A percentile compares a stretch with the other conserved stretches of the same genome.
Conservation (phyloP, 2,888 invertebrate genomes). For the Coelinius sp. region DNA sequence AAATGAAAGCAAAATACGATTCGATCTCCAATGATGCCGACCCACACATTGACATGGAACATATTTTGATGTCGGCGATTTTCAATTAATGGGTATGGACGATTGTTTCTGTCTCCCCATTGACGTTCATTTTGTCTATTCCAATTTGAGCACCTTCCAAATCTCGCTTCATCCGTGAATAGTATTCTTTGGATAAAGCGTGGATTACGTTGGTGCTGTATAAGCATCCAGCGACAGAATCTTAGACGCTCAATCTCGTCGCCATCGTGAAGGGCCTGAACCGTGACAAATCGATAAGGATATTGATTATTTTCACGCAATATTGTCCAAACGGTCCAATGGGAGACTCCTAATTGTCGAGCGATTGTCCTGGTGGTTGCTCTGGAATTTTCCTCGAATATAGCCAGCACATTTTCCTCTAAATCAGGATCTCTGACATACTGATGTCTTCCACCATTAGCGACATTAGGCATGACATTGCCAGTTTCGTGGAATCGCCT, state of each 20-base stretch:
- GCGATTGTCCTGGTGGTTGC: neutral
- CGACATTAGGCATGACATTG: neutral
- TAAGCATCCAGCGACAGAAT: neutral
- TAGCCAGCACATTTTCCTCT: neutral
- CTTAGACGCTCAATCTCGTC: neutral
- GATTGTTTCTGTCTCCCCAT: neutral
- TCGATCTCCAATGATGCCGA: neutral
- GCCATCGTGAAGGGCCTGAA: neutral
- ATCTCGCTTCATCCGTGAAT: neutral
- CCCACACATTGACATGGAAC: neutral
- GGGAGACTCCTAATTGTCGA: neutral
- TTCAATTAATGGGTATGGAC: neutral
- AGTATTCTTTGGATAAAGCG: neutral
- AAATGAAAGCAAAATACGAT: too few species aligned
- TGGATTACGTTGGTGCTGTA: neutral
- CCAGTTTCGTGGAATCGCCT: neutral
- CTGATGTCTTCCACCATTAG: neutral
- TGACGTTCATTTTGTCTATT: neutral
- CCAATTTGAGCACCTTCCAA: neutral
- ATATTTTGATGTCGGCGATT: neutral
- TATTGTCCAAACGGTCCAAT: neutral
- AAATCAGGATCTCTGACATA: neutral
- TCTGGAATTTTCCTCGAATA: neutral
- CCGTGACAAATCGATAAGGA: neutral
- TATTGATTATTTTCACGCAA: neutral